Base-by-base conservation (phyloP, 1,140 invertebrate genomes). In the Conus betulinus region DNA sequence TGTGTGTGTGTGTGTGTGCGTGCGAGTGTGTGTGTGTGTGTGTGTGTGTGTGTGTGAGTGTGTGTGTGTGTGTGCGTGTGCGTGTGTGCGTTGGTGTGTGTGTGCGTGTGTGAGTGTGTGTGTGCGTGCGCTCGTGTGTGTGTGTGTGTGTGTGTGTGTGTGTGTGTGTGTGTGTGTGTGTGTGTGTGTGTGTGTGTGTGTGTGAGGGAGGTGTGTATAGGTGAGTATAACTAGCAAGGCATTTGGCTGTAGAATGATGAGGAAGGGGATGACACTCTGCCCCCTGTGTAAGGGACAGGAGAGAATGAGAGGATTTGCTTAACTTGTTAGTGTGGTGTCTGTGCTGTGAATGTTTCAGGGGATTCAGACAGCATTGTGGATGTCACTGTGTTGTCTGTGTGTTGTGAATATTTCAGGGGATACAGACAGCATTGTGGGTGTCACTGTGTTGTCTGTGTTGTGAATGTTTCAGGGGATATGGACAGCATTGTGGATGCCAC, bases 401-500 rank as follows among this genome's bases (percentile, higher is more conserved):
- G 39, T 39, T 39, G 39, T 39, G 39, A 1, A 0, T 39, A 3
- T 39, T 39, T 39, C 39, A 39, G 39, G 39, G n/a, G 39, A 39
- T 39, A 39, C 39, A 39, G 39, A 39, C 39, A 39, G 39, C 39
- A 39, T 39, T 39, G 39, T 39, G 39, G 39, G 39, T 39, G 39
- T 39, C 39, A 39, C n/a, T 39, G 3, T 39, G 39, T 3, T 39
- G 39, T 39, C 39, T 39, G 39, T 39, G 39, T 71, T 71, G 17
- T 71, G 15, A 1, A 0, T 39, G 39, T 71, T n/a, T 71, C 4
- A 71, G 67, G 6, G 6, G 67, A 71, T 71, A 17, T 7, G 2
- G 67, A 71, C 83, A 92, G 90, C 74, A 79, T 91, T 52, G 90
- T 94, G 13, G 93, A 94, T 90, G 89, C 85, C 25, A 81, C n/a